phyloP scores from a whole-genome alignment of 1,140 invertebrate genomes.

The Ruditapes philippinarum region DNA sequence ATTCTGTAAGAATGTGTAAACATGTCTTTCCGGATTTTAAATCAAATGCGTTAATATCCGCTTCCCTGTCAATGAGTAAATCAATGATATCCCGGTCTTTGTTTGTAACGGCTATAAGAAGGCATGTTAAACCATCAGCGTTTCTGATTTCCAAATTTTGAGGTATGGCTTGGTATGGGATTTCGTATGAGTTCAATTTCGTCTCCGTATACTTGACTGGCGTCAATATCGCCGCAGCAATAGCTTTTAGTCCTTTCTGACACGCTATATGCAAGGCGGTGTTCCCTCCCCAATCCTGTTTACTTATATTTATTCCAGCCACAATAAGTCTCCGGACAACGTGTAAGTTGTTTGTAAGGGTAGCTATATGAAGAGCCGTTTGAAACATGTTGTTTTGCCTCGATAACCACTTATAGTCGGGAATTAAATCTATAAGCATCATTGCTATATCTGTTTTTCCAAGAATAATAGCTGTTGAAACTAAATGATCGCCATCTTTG shows the following conservation, averaged over 20 bases:
- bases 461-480: constrained; percentile 18
- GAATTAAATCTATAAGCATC: constrained; percentile 23
- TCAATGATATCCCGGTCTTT: constrained; percentile 31
- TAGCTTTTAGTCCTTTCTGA: constrained; percentile 89
- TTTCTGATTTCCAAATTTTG: constrained; percentile 90
- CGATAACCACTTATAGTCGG: background rate
- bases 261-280: constrained; percentile 94
- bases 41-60: constrained; percentile 90
- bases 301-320: constrained; percentile 88
- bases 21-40: constrained; percentile 74
- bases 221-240: constrained; percentile 88
- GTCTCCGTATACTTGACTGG: constrained; percentile 67
- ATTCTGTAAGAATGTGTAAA: constrained; percentile 72
- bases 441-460: background rate
- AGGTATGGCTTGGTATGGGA: constrained; percentile 87
- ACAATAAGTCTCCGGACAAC: constrained; percentile 90
- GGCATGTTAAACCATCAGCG: constrained; percentile 92
- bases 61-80: constrained; percentile 60
- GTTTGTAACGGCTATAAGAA: constrained; percentile 68
- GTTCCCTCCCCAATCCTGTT: constrained; percentile 70
- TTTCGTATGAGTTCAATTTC: constrained; percentile 48
- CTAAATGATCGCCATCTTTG: constrained; percentile 36
- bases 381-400: constrained; percentile 74
- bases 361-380: constrained; percentile 91
- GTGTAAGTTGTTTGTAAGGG: constrained; percentile 89